Base-by-base conservation (phyloP, 2,888 invertebrate genomes). In the Gnatocerus cornutus region DNA sequence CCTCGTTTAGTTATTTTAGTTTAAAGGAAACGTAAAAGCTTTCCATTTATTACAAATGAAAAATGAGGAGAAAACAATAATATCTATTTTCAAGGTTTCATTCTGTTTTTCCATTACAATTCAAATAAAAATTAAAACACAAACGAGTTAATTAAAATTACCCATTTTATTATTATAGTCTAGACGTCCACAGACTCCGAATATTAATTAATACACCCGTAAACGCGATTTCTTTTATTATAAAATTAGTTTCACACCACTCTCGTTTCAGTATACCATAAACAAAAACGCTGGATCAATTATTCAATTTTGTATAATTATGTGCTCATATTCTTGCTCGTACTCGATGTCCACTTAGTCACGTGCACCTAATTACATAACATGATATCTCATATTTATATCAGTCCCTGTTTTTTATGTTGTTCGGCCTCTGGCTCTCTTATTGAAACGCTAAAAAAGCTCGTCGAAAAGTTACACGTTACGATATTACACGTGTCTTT, bases 401-500 rank as follows among this genome's bases (percentile, higher is more conserved):
- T 65, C 65, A 53, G 33, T n/a, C 37, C 45, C 29, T 12, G 43
- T 16, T 39, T 56, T 65, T 65, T 56, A 37, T 64, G 43, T 16
- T 37, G 27, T 7, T 10, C 9, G 53, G 53, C 64, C 53, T n/a
- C 41, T 56, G 65, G 65, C 56, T 10, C 21, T 21, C 56, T 55
- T 65, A 65, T 65, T 56, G 55, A 56, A 56, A 46, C 13, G 64
- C 14, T 53, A 56, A 65, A 65, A 56, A 65, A 56, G 48, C 65
- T 56, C 21, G 7, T 13, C n/a, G 55, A 64, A 64, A 53, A 53
- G 37, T 41, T 46, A 65, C 45, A 55, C 37, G 46, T 68, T 68
- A 58, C 37, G 45, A 63, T 68, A 68, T 58, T 63, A 64, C 71
- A 71, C 71, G 71, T 71, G 71, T 37, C 63, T 27, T 62, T 63